A percentile compares a stretch with the other conserved stretches of the same genome.
Evolutionary conservation across 2,797 vertebrate genomes (phyloP).

Genomic region (Sebastes vulpes): DNA sequence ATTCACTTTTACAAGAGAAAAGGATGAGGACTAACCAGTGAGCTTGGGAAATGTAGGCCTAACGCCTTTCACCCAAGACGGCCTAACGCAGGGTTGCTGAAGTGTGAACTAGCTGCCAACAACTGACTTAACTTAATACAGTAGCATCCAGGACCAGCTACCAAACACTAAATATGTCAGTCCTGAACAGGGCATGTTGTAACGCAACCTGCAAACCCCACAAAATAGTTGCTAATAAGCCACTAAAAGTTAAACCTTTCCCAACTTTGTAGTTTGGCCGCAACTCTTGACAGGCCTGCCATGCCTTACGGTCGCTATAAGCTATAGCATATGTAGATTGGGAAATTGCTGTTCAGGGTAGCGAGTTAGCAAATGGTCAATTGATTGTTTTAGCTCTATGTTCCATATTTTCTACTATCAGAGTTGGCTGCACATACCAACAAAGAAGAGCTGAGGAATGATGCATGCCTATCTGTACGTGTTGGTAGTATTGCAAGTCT

Average conservation of each 20-base stretch:
- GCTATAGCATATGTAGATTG: background rate
- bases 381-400: background rate
- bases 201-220: background rate
- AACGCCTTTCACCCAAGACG: too few relatives aligned
- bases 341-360: background rate
- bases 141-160: background rate
- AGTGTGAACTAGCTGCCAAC: background rate
- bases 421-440: background rate
- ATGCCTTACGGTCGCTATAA: background rate
- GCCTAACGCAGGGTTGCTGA: background rate
- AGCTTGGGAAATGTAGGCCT: background rate
- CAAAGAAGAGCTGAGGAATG: background rate
- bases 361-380: background rate
- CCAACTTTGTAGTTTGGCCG: too few relatives aligned
- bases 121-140: background rate
- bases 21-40: background rate
- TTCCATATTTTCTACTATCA: background rate
- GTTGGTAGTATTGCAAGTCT: background rate
- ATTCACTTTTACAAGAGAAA: background rate
- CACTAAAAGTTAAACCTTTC: too few relatives aligned
- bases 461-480: background rate
- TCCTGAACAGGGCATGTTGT: background rate
- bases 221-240: background rate
- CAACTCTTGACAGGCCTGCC: too few relatives aligned
- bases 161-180: background rate